Evolutionary conservation across 2,797 vertebrate species (phyloP).

Genomic region (Halcyon chelicuti): DNA sequence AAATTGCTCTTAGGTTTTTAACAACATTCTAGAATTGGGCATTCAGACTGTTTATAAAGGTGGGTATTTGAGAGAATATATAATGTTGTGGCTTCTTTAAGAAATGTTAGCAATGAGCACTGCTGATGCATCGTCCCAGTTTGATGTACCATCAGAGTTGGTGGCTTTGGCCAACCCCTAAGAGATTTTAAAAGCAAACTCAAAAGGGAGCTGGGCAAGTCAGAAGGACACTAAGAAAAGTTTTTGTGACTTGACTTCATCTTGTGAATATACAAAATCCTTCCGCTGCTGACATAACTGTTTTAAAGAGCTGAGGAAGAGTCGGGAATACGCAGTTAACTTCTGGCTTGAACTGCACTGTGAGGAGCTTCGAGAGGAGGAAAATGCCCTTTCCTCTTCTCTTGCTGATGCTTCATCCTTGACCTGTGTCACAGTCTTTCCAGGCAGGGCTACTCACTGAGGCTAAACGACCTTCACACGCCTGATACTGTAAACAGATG

Average conservation of each 20-base stretch:
- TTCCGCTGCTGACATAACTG: accelerated
- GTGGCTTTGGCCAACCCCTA: neutral
- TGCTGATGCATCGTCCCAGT: accelerated
- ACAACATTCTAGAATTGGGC: neutral
- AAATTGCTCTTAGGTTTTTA: neutral
- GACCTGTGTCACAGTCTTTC: neutral
- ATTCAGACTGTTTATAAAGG: neutral
- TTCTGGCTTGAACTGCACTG: neutral
- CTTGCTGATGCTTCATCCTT: neutral
- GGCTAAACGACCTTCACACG: neutral
- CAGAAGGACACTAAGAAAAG: neutral
- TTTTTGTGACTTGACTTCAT: neutral
- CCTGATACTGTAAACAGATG: neutral
- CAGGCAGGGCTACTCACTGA: neutral
- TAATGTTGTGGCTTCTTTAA: neutral
- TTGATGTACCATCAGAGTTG: neutral
- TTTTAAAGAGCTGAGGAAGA: neutral
- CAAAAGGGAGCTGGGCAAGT: neutral
- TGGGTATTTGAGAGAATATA: neutral
- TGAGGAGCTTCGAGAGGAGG: neutral
- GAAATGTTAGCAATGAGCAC: neutral
- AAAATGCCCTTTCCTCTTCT: neutral
- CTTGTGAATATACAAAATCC: neutral
- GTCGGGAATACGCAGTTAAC: neutral
- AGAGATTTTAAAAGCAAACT: neutral